Evolutionary conservation across 2,113 vertebrate genomes (phyloP), one percentile per base, ranked within the genome.

Genomic region (Spermophilus dauricus): DNA sequence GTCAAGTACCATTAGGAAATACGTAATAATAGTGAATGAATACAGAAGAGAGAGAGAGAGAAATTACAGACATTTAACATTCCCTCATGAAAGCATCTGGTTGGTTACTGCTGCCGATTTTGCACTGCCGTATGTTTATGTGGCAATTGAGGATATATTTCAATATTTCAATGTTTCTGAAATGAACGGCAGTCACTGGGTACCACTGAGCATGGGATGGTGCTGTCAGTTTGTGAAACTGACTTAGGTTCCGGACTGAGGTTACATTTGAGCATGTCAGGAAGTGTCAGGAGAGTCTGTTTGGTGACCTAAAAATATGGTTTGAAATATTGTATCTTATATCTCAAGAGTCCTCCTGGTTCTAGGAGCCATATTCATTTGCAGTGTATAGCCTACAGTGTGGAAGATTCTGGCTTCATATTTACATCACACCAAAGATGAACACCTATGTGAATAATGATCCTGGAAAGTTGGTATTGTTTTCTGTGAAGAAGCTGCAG

Each of bases 101-200:
- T 22, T 53, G 48, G 30, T 58, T 69, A 8, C 73, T 58, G 28
- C 88, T 48, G n/a, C 86, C 24, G 20, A 5, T 13, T 61, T 53
- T 75, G 32, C 34, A 48, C 2, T 3, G 45, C 8, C 7, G 3
- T 11, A 8, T 85, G 53, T 30, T 75, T 89, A 4, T 28, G n/a
- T 67, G 56, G 22, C 45, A n/a, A 86, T 1, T 32, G 56, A 92
- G 26, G 20, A 24, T 2, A 51, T 17, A n/a, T 76, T n/a, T 91
- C 20, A 85, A 61, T 67, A n/a, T 76, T n/a, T 91, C 20, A 85
- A 53, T 67, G 16, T 88, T 81, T 93, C 73, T 78, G 73, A 87
- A 87, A 69, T 63, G 65, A 86, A 20, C 20, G 76, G 28, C 48
- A 45, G 61, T 45, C 61, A 34, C 3, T 61, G 22, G 5, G 51